phyloP scores from a whole-genome alignment of 2,888 invertebrate species.

The Tachina lurida region DNA sequence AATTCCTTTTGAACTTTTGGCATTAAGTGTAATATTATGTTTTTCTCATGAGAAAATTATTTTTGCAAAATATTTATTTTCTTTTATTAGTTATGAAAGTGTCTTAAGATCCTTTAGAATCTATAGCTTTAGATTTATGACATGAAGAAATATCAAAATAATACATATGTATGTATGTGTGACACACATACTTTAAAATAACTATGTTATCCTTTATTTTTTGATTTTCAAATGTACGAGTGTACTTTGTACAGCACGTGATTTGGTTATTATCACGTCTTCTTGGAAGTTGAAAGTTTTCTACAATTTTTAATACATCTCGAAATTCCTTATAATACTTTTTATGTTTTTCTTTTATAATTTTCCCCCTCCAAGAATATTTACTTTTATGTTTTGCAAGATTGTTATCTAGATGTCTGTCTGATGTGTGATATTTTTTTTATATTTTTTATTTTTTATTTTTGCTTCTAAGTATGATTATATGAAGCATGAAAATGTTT shows the following conservation, averaged over 20 bases:
- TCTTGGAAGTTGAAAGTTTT: conserved; percentile 24
- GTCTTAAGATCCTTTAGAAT: conserved; percentile 17
- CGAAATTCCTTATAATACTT: conserved; percentile 27
- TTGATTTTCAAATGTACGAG: conserved; percentile 7
- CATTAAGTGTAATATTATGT: conserved; percentile 7
- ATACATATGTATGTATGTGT: neutral
- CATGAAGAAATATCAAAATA: conserved; percentile 1
- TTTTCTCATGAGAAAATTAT: neutral
- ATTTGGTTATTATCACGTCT: conserved; percentile 71
- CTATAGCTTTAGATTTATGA: neutral
- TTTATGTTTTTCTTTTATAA: conserved; percentile 6
- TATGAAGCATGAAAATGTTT: conserved; percentile 60
- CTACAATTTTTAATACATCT: conserved; percentile 26
- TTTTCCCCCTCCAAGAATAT: conserved; percentile 14
- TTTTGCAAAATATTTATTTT: neutral
- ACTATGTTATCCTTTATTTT: neutral
- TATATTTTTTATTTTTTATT: neutral
- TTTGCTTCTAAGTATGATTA: conserved; percentile 42
- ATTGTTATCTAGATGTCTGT: conserved; percentile 17
- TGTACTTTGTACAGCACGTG: conserved; percentile 55
- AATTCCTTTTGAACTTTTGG: neutral
- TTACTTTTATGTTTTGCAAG: conserved; percentile 43
- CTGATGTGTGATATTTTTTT: neutral
- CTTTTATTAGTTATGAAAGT: conserved; percentile 9
- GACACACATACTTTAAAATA: conserved; percentile 13